phyloP scores from a whole-genome alignment of 2,113 vertebrate species.

The Micronycteris hirsuta region DNA sequence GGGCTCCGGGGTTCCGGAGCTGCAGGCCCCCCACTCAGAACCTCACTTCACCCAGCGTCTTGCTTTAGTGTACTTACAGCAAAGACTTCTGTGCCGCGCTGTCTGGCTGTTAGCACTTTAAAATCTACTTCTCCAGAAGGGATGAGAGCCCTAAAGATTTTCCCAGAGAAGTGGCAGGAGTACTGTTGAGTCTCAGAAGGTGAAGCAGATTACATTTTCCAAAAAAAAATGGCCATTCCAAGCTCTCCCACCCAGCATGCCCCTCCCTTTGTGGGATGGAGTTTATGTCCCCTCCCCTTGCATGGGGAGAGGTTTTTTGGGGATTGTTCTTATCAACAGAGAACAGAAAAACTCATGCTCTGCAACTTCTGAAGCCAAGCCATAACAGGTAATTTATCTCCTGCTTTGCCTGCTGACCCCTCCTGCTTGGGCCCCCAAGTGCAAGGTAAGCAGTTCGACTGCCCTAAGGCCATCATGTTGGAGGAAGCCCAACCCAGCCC shows the following conservation, averaged over 20 bases:
- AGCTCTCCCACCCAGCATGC: accelerated
- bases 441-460: not conserved
- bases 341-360: not conserved
- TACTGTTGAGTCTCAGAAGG: not conserved
- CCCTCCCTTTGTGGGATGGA: not conserved
- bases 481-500: not conserved
- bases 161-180: not conserved
- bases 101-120: not conserved
- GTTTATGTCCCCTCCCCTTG: not conserved
- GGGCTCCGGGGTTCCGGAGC: not conserved
- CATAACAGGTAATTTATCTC: not conserved
- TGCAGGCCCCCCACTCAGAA: not conserved
- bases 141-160: not conserved
- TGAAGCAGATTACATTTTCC: not conserved
- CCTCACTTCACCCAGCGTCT: not conserved
- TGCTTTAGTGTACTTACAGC: not conserved
- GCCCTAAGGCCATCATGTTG: not conserved
- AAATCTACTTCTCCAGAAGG: not conserved
- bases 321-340: not conserved
- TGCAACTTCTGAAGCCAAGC: not conserved
- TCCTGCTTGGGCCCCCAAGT: not conserved
- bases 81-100: not conserved
- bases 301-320: not conserved
- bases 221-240: not conserved
- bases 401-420: no score